Evolutionary conservation across 2,888 invertebrate genomes (phyloP).

Genomic region (Leucophora obtusa): DNA sequence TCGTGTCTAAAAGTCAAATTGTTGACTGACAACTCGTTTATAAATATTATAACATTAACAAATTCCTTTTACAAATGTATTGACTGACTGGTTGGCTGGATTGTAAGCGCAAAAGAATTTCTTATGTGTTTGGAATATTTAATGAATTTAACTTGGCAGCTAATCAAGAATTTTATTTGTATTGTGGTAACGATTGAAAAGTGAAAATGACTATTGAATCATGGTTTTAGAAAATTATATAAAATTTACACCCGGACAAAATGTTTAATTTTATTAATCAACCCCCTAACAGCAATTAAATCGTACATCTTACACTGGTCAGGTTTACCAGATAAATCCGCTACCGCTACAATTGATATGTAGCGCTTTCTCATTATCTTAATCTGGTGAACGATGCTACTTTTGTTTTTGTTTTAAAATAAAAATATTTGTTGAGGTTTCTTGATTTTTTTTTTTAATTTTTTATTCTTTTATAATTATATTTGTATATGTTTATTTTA

Average conservation of each 20-base stretch:
- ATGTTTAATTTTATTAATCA: no score
- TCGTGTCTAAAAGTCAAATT: slow-evolving; percentile 41
- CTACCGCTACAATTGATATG: no score
- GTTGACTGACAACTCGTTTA: slow-evolving; percentile 35
- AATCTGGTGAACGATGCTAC: no score
- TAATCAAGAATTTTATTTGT: slow-evolving; percentile 32
- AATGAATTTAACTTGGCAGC: slow-evolving; percentile 43
- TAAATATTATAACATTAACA: slow-evolving; percentile 14
- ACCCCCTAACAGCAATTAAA: no score
- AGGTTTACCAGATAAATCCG: no score
- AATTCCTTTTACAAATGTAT: slow-evolving; percentile 17
- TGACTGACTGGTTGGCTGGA: background rate
- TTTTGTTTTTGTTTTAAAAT: no score
- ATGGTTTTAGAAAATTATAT: slow-evolving; percentile 26
- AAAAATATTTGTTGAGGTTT: no score
- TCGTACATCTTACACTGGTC: no score
- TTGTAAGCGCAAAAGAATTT: slow-evolving; percentile 39
- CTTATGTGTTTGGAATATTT: slow-evolving; percentile 45
- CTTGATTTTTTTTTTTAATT: no score
- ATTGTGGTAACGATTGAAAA: slow-evolving; percentile 30
- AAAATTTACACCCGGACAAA: slow-evolving; percentile 23
- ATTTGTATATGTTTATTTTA: no score
- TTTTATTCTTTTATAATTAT: no score
- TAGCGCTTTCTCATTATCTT: no score
- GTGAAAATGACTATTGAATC: slow-evolving; percentile 42